Base-by-base conservation (phyloP, 2,113 vertebrate species). In the Pseudorhombus dupliciocellatus region DNA sequence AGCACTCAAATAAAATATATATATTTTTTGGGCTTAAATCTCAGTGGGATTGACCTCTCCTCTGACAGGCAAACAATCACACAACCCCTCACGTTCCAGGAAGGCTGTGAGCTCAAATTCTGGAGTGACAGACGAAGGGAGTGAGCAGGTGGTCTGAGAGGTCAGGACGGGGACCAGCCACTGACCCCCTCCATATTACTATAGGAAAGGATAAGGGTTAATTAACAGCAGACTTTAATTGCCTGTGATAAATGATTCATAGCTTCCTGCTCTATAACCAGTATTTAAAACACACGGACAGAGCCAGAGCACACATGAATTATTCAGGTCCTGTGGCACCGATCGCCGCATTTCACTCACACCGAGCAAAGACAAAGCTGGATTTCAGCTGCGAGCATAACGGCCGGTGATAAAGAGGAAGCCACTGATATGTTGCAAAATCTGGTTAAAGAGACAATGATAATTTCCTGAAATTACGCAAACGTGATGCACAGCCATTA, bases 171-270 rank as follows among this genome's bases (percentile, higher is more conserved):
- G 37, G 77, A 84, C 73, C 81, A 72, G 82, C 79, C 79, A 48
- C 66, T 84, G 85, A 89, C 86, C 87, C 69, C 46, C 46, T 77
- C 78, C 64, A 68, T 67, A 87, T 62, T 59, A 80, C 71, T 72
- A 18, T 46, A 73, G 28, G 51, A 88, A 73, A 85, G 87, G 75
- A 84, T 84, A 84, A 83, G 89, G 88, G 89, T 91, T 92, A 92
- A 92, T 92, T 92, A 92, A 92, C 87, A 78, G 85, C 77, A 86
- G 82, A 85, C 80, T 87, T 89, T 86, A 90, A 91, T 85, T 53
- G 69, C 68, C 68, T 81, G 73, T 83, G 77, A 88, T 93, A 86
- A 92, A 93, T 92, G 80, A 92, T 92, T 93, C 88, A 93, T 92
- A 68, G 67, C 81, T 82, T 72, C 71, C 67, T 55, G 81, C 69